These are phyloP conservation scores for Origma solitaria DNA, from an alignment of 2,113 vertebrate species.

Conservation along the genomic window DNA sequence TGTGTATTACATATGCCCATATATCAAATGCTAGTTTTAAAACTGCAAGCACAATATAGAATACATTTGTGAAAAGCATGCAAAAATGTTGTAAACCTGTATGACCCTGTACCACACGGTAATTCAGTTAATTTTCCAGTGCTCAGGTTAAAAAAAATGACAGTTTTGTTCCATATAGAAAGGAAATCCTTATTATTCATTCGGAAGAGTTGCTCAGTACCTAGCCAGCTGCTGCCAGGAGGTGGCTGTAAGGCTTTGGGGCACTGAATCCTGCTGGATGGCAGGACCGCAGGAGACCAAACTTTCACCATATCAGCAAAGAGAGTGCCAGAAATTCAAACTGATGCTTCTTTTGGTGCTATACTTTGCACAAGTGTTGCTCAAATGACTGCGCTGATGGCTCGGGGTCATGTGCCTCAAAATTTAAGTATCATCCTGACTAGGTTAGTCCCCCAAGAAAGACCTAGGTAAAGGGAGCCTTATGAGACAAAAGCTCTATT, in stretches of 20 bases:
- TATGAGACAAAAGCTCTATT: background rate
- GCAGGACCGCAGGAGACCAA: background rate
- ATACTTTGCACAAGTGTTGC: background rate
- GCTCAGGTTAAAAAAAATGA: background rate
- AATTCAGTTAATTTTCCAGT: background rate
- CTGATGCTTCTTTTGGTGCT: background rate
- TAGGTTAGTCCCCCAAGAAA: background rate
- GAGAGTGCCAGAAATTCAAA: background rate
- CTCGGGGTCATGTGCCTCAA: background rate
- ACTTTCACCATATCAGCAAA: background rate
- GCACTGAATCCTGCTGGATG: background rate
- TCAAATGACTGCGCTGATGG: background rate
- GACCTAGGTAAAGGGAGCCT: background rate
- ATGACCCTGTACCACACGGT: background rate
- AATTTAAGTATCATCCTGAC: background rate
- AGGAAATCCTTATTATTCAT: background rate
- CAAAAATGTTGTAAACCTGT: background rate
- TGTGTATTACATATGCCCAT: background rate
- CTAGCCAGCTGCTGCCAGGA: background rate
- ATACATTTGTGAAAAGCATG: background rate
- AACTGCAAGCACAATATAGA: background rate
- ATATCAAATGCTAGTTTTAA: background rate
- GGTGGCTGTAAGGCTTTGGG: background rate
- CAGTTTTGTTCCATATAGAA: background rate
- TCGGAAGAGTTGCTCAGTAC: background rate